phyloP scores from a whole-genome alignment of 2,797 vertebrate species.

The Lacerta agilis region DNA sequence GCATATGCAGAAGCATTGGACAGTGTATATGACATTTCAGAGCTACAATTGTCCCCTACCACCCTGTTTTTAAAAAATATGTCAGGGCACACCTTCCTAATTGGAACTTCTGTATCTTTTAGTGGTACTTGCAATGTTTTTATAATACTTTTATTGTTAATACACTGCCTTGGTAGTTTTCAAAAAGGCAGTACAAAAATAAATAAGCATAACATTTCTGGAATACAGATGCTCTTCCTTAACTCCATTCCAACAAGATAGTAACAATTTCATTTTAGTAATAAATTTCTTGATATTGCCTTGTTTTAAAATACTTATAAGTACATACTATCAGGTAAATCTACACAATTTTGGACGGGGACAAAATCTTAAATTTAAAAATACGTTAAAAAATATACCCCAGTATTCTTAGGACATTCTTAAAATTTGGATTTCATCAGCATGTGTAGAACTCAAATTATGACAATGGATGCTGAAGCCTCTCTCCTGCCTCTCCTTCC shows the following conservation, averaged over 20 bases:
- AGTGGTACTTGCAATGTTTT: too few species aligned
- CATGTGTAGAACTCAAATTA: neutral
- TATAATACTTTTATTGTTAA: too few species aligned
- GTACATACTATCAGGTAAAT: neutral
- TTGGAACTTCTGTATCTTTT: too few species aligned
- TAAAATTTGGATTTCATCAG: neutral
- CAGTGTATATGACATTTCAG: too few species aligned
- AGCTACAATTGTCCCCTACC: too few species aligned
- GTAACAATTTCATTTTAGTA: neutral
- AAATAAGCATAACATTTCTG: neutral
- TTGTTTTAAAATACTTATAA: neutral
- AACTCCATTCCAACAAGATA: conserved; percentile 8
- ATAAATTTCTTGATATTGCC: conserved; percentile 6
- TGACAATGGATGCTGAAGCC: neutral
- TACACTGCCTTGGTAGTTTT: too few species aligned
- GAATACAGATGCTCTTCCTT: conserved; percentile 1
- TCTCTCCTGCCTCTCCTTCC: neutral
- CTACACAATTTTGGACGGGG: neutral
- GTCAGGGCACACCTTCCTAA: too few species aligned
- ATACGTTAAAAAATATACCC: neutral
- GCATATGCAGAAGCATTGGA: neutral
- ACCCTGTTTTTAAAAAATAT: too few species aligned
- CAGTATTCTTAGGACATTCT: neutral
- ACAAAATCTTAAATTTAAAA: too few species aligned
- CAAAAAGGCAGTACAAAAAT: too few species aligned